phyloP scores from a whole-genome alignment of 2,888 invertebrate genomes.

The Ommatoiulus sabulosus region DNA sequence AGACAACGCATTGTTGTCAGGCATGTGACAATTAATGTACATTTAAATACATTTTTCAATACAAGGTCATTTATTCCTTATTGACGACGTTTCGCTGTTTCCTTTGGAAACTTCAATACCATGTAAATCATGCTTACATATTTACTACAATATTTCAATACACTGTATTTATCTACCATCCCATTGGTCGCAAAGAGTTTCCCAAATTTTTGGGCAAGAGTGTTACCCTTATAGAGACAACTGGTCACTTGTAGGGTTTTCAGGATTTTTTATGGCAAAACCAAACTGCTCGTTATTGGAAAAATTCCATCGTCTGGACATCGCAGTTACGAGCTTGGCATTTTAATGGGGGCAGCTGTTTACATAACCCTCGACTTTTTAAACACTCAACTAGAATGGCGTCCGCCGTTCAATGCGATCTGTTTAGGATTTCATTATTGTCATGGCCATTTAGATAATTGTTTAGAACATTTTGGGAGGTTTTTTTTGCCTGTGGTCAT shows the following conservation, averaged over 20 bases:
- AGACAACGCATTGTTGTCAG: background rate
- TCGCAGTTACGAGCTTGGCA: background rate
- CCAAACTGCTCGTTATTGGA: background rate
- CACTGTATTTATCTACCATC: too few relatives aligned
- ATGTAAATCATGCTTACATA: too few relatives aligned
- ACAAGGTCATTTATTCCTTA: too few relatives aligned
- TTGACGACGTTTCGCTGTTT: too few relatives aligned
- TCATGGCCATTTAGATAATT: slow-evolving; percentile 27
- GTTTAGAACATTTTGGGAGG: slow-evolving; percentile 19
- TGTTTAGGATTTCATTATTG: background rate
- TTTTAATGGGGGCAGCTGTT: background rate
- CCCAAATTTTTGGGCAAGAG: background rate
- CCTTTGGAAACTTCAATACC: too few relatives aligned
- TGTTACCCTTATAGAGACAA: background rate
- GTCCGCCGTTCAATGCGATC: background rate
- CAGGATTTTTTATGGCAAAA: background rate
- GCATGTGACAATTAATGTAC: background rate
- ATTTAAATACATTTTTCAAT: background rate
- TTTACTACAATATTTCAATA: too few relatives aligned
- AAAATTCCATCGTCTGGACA: slow-evolving; percentile 25
- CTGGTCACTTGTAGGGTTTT: too few relatives aligned
- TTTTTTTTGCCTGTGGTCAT: background rate
- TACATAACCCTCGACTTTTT: slow-evolving; percentile 3
- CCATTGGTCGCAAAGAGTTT: too few relatives aligned
- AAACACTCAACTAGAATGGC: background rate